These are phyloP conservation scores for Drosophila histrio DNA, from an alignment of 2,888 invertebrate genomes.

Conservation along the genomic window DNA sequence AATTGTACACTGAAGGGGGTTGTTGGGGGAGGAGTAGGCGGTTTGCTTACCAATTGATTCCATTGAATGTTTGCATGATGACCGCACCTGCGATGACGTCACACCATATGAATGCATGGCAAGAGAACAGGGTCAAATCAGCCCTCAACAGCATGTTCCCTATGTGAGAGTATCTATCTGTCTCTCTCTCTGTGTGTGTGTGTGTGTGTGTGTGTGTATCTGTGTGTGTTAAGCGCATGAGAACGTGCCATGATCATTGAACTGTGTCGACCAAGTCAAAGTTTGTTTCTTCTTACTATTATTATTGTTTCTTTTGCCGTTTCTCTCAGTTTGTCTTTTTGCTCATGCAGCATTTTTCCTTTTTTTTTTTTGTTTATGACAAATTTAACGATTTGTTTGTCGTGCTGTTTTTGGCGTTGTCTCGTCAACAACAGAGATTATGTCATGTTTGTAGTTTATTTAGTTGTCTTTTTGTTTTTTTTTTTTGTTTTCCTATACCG, in stretches of 20 bases:
- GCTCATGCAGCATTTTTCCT: slow-evolving; percentile 11
- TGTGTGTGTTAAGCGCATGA: slow-evolving; percentile 28
- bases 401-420: slow-evolving; percentile 34
- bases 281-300: slow-evolving; percentile 13
- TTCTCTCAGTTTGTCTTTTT: not conserved
- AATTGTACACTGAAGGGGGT: too few species aligned
- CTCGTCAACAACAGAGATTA: slow-evolving; percentile 52
- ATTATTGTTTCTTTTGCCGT: not conserved
- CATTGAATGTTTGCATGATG: slow-evolving; percentile 50
- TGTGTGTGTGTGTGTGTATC: slow-evolving; percentile 3
- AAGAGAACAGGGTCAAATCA: slow-evolving; percentile 40
- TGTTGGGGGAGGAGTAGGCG: not conserved
- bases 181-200: not conserved
- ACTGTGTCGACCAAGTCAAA: slow-evolving; percentile 47
- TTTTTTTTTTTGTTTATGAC: slow-evolving; percentile 32
- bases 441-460: slow-evolving; percentile 59
- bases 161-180: not conserved
- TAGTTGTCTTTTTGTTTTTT: slow-evolving; percentile 27
- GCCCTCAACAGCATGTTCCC: slow-evolving; percentile 32
- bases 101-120: slow-evolving; percentile 27
- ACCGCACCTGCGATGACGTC: slow-evolving; percentile 61
- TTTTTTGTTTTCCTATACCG: slow-evolving; percentile 5
- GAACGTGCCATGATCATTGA: slow-evolving; percentile 62
- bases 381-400: slow-evolving; percentile 47
- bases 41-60: slow-evolving; percentile 32